Evolutionary conservation across 2,888 invertebrate species (phyloP).

Genomic region (Tipula helvola): DNA sequence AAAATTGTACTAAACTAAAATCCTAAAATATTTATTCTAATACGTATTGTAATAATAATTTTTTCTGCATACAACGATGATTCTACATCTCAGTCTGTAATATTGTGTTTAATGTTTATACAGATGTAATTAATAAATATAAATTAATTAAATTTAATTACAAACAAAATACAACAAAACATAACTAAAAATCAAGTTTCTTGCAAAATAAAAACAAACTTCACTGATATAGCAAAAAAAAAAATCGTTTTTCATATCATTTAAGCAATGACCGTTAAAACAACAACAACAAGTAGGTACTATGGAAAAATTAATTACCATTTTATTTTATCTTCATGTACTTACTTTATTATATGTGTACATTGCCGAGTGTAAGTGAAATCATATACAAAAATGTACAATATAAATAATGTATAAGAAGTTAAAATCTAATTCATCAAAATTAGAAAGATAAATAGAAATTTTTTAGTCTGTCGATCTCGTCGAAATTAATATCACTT

Average conservation of each 20-base stretch:
- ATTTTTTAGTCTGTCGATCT: background rate
- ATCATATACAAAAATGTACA: background rate
- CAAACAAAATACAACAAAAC: background rate
- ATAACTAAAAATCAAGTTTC: background rate
- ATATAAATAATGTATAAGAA: background rate
- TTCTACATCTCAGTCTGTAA: background rate
- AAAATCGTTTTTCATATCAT: background rate
- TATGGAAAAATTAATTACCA: background rate
- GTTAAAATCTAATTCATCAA: background rate
- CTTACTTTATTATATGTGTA: background rate
- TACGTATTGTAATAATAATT: background rate
- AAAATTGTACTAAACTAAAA: too few relatives aligned
- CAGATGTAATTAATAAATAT: background rate
- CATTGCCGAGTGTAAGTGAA: background rate
- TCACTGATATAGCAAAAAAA: background rate
- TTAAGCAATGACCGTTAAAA: background rate
- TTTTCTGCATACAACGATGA: background rate
- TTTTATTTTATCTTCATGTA: background rate
- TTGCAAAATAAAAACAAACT: background rate
- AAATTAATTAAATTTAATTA: background rate
- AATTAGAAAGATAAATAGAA: conserved; percentile 4
- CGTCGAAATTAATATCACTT: background rate
- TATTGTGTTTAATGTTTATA: background rate
- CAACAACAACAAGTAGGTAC: background rate
- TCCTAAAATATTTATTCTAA: too few relatives aligned